A percentile compares a stretch with the other conserved stretches of the same genome.
These are phyloP conservation scores for Synergus japonicus DNA, from an alignment of 2,888 invertebrate species.

Conservation along the genomic window DNA sequence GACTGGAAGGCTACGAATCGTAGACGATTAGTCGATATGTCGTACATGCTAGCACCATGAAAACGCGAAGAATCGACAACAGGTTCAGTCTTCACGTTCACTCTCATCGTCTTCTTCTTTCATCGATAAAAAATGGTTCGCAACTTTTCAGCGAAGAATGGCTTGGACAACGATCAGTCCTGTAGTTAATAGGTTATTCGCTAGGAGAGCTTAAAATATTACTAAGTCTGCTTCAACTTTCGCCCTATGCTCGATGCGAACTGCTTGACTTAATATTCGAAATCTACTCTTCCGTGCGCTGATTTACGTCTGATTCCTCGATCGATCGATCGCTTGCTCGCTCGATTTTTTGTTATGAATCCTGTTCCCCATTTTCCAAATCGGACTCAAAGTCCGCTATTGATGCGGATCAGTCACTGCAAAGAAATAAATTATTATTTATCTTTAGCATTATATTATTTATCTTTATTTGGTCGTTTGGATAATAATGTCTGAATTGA, in stretches of 20 bases:
- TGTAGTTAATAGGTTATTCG: constrained; percentile 31
- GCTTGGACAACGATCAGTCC: constrained; percentile 27
- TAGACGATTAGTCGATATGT: constrained; percentile 26
- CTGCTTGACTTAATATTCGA: constrained; percentile 7
- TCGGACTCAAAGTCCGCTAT: constrained; percentile 68
- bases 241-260: constrained; percentile 26
- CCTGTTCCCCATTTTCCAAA: constrained; percentile 57
- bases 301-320: constrained; percentile 42
- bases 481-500: background rate
- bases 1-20: constrained; percentile 28
- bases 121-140: constrained; percentile 9
- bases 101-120: constrained; percentile 14
- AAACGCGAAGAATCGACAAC: background rate
- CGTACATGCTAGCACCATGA: constrained; percentile 32
- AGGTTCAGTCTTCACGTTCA: constrained; percentile 11
- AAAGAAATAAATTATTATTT: constrained; percentile 48
- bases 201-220: constrained; percentile 11
- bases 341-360: constrained; percentile 43
- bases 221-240: constrained; percentile 13
- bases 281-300: constrained; percentile 39
- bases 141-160: constrained; percentile 24
- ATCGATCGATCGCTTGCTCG: constrained; percentile 48
- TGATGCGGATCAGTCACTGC: constrained; percentile 73
- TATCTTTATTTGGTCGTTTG: background rate
- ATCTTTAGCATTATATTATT: background rate